phyloP scores from a whole-genome alignment of 92 coral and sea anemone genomes.

The Zoanthus gigantus region DNA sequence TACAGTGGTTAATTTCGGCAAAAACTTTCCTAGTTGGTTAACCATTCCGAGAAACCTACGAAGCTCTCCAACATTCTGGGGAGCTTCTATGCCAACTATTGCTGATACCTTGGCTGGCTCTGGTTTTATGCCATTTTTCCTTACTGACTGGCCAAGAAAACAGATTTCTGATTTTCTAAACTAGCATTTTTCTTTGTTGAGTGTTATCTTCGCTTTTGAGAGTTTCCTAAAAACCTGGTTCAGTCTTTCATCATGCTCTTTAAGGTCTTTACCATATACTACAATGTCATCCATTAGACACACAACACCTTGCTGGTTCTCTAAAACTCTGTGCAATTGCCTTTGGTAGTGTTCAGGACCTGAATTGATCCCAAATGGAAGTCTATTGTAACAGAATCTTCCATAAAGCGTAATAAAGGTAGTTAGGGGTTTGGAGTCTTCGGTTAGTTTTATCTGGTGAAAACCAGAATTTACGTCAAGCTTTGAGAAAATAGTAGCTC shows the following conservation, averaged over 20 bases:
- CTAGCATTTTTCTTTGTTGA: conserved; percentile 32
- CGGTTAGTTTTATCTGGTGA: neutral
- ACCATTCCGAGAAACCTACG: conserved; percentile 50
- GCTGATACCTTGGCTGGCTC: conserved; percentile 1
- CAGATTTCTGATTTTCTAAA: too few relatives aligned
- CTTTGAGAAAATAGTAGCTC: neutral
- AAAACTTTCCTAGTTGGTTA: conserved; percentile 38
- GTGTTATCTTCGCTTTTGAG: conserved; percentile 9
- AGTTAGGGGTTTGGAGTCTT: neutral
- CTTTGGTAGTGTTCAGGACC: neutral
- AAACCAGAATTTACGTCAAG: neutral
- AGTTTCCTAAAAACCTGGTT: conserved; percentile 28
- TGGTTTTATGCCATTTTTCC: conserved; percentile 46
- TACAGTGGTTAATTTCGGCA: conserved; percentile 29
- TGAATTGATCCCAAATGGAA: conserved; percentile 17
- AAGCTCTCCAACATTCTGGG: conserved; percentile 22
- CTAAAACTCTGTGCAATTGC: too few relatives aligned
- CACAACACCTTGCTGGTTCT: too few relatives aligned
- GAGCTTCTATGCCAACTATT: conserved; percentile 29
- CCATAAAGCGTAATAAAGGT: too few relatives aligned
- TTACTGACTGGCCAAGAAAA: conserved; percentile 38
- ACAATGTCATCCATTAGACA: too few relatives aligned
- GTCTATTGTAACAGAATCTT: too few relatives aligned
- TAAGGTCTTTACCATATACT: too few relatives aligned
- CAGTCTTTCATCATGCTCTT: conserved; percentile 28